phyloP scores from a whole-genome alignment of 2,113 vertebrate genomes.

The Spheniscus mendiculus region DNA sequence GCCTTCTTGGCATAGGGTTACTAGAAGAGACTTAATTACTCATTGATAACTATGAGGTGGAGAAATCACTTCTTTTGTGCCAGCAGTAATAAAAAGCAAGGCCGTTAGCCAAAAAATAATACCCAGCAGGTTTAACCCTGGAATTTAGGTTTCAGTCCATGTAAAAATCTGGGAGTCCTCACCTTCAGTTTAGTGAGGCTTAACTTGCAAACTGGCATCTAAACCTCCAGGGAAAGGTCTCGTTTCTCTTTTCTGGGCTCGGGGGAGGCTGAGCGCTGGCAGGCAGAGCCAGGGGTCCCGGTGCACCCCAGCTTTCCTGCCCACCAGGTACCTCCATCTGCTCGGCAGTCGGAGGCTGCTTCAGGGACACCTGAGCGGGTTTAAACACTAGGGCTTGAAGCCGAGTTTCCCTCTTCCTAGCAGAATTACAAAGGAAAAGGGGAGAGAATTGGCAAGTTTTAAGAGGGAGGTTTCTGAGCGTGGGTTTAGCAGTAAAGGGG shows the following conservation, averaged over 20 bases:
- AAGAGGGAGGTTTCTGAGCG: neutral
- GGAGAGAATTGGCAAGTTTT: fast-evolving
- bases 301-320: neutral
- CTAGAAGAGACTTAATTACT: constrained; percentile 44
- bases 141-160: neutral
- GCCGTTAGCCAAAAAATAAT: neutral
- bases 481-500: too few relatives aligned
- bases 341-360: neutral
- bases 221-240: neutral
- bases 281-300: neutral
- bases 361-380: neutral
- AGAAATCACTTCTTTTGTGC: constrained; percentile 31
- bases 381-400: neutral
- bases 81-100: neutral
- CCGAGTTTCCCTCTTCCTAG: neutral
- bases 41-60: neutral
- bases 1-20: neutral
- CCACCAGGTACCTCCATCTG: neutral
- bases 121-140: neutral
- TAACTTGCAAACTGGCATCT: neutral
- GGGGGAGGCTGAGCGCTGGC: fast-evolving
- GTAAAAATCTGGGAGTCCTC: neutral
- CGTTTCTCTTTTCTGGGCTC: neutral
- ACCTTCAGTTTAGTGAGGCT: fast-evolving
- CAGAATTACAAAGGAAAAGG: neutral